phyloP scores from a whole-genome alignment of 1,140 invertebrate genomes.

The Neoseiulus cucumeris region DNA sequence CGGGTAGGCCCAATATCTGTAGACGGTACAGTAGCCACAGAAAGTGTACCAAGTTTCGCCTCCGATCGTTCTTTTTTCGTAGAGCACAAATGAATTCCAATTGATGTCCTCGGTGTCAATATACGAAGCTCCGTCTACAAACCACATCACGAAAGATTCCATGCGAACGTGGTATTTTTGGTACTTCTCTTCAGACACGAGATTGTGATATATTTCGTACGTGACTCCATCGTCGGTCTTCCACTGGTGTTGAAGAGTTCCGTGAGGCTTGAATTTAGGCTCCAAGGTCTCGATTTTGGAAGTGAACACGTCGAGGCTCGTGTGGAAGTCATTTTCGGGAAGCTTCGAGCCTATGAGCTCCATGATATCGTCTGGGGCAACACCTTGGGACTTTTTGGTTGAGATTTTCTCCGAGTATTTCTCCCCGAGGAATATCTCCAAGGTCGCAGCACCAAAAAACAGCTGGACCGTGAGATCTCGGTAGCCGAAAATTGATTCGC shows the following conservation, averaged over 20 bases:
- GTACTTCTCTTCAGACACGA: constrained; percentile 47
- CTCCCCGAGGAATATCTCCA: constrained; percentile 48
- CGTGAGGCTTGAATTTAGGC: constrained; percentile 44
- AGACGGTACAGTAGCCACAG: constrained; percentile 70
- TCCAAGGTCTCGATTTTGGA: constrained; percentile 39
- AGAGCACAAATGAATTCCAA: constrained; percentile 38
- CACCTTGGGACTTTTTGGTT: constrained; percentile 28
- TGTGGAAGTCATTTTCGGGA: constrained; percentile 34
- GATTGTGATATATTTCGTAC: constrained; percentile 61
- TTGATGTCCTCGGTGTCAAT: constrained; percentile 77
- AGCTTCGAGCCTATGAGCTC: constrained; percentile 38
- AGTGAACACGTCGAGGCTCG: constrained; percentile 47
- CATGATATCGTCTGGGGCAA: constrained; percentile 52
- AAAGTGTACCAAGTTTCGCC: constrained; percentile 40
- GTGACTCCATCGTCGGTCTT: constrained; percentile 19
- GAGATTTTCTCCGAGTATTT: constrained; percentile 41
- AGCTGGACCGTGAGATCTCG: constrained; percentile 54
- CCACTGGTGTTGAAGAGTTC: constrained; percentile 40
- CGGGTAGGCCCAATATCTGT: constrained; percentile 87
- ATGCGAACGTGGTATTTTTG: constrained; percentile 55
- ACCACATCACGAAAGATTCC: constrained; percentile 83
- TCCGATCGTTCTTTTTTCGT: background rate
- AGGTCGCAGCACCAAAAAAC: constrained; percentile 56
- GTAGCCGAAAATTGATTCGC: constrained; percentile 83
- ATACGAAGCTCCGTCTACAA: constrained; percentile 68